phyloP scores from a whole-genome alignment of 2,113 vertebrate genomes.

The Perccottus glenii region DNA sequence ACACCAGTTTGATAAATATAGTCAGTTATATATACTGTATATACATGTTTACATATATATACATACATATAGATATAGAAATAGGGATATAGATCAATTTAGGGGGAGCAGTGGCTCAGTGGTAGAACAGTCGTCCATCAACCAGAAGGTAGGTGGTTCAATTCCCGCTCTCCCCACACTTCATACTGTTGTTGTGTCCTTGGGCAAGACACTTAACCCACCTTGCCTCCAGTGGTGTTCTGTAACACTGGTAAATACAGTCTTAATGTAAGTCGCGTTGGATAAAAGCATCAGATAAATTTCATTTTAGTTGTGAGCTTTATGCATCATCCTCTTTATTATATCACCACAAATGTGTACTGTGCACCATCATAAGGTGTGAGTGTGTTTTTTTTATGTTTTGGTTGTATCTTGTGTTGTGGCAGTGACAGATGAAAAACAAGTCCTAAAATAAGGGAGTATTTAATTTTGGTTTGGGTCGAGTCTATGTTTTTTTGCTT shows the following conservation, averaged over 20 bases:
- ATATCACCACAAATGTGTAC: conserved; percentile 23
- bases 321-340: conserved; percentile 38
- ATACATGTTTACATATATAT: no score
- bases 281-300: no score
- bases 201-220: no score
- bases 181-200: no score
- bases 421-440: conserved; percentile 4
- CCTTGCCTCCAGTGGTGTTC: no score
- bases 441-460: background rate
- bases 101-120: no score
- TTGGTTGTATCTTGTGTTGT: conserved; percentile 4
- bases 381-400: conserved; percentile 33
- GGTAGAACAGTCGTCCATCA: no score
- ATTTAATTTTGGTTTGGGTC: background rate
- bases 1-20: conserved; percentile 56
- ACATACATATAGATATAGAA: conserved; percentile 10
- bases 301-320: conserved; percentile 21
- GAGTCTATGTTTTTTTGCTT: conserved; percentile 16
- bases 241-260: no score
- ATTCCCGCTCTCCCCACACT: no score
- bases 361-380: conserved; percentile 32
- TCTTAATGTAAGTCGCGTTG: no score
- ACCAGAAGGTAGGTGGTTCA: no score
- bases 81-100: conserved; percentile 41
- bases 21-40: conserved; percentile 34